Base-by-base conservation (phyloP, 2,888 invertebrate species). In the Leptinotarsa tumamoca region DNA sequence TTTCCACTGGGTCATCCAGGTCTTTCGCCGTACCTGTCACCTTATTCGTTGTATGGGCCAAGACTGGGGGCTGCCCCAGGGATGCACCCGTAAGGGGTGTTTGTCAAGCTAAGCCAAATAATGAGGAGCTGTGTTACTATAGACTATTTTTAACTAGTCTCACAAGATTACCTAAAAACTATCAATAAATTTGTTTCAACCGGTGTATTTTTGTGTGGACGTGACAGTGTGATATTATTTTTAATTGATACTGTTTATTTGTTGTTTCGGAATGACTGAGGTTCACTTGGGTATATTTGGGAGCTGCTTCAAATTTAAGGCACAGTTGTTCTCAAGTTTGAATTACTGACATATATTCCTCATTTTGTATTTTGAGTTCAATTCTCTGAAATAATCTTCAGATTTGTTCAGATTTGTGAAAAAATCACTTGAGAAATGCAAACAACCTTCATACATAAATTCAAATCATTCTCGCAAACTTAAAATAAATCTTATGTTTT, bases 1-100 rank as follows among this genome's bases (percentile, higher is more conserved):
- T 92, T 92, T 70, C 89, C 94, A 82, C 91, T 93, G 23, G 93
- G 93, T 4, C 94, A 94, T 86, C 94, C 95, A 14, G 94, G 95
- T 23, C 89, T 95, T 81, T 94, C 95, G 4, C 95, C 95, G 56
- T 96, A 95, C 88, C 95, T 96, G 87, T 95, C 96, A 2, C 96
- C 96, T 43, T 97, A 97, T 88, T 94, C 96, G 58, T 89, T 97
- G 78, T 97, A 97, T 86, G 95, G 95, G 4, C 95, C 95, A 52
- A 91, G 95, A 85, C 91, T 96, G 86, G 95, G 95, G 83, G 94
- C 95, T 78, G 92, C 94, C 73, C 92, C 93, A 86, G 92, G 93
- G 85, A 93, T 93, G 92, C 95, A 94, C 90, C 93, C 93, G 86
- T 93, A 93, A 82, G 78, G 71, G 67, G 68, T 58, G 67, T 23